A percentile compares a stretch with the other conserved stretches of the same genome.
Evolutionary conservation across 1,140 invertebrate genomes (phyloP).

Genomic region (Sesamia nonagrioides): DNA sequence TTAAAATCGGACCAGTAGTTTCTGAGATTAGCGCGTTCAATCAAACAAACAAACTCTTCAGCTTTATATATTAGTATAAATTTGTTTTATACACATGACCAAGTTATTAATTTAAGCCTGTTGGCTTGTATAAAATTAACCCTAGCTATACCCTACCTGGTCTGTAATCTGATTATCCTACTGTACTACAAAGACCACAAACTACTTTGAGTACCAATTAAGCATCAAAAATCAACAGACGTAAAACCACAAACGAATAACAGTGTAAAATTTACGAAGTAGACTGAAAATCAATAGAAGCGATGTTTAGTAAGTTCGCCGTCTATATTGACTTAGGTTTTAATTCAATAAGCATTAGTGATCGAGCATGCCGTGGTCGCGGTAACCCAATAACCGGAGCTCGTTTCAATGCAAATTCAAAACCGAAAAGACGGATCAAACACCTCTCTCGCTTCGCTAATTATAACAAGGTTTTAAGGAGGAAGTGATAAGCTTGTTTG

Average conservation of each 20-base stretch:
- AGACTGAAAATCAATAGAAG: conserved; percentile 50
- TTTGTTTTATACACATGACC: no score
- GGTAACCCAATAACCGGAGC: conserved; percentile 51
- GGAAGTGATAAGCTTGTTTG: not conserved
- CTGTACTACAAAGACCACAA: not conserved
- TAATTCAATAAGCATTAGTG: conserved; percentile 53
- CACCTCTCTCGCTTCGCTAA: conserved; percentile 46
- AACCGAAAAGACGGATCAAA: conserved; percentile 46
- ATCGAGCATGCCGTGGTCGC: conserved; percentile 46
- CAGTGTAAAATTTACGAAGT: conserved; percentile 14
- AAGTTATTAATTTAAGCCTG: no score
- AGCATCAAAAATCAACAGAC: not conserved
- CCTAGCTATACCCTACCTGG: no score
- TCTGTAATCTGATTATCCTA: no score
- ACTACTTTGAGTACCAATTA: not conserved
- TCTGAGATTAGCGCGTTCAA: no score
- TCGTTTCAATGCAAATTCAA: conserved; percentile 60
- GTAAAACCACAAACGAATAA: not conserved
- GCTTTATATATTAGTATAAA: no score
- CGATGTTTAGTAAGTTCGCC: conserved; percentile 46
- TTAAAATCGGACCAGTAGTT: no score
- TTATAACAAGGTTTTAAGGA: conserved; percentile 48
- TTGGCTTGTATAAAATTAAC: no score
- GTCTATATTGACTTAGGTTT: conserved; percentile 53
- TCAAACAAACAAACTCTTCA: no score